These are phyloP conservation scores for Penaeus indicus DNA, from an alignment of 1,140 invertebrate genomes.

Conservation along the genomic window DNA sequence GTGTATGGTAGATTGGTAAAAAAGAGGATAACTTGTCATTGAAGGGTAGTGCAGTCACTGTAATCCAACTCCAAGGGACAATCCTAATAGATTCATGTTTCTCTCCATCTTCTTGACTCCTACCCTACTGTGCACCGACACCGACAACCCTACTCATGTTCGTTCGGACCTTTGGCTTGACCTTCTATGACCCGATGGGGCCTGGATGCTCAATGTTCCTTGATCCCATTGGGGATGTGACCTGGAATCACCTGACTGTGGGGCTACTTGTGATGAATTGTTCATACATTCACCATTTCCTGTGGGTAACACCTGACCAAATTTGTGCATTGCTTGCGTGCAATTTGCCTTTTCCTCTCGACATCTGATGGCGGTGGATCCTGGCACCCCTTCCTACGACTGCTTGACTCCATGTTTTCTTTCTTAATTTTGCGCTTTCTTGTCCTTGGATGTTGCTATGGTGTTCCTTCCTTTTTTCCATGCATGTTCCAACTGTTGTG, in stretches of 20 bases:
- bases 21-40: not conserved
- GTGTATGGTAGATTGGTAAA: no score
- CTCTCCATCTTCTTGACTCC: not conserved
- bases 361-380: no score
- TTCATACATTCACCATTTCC: constrained; percentile 20
- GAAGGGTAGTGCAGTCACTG: not conserved
- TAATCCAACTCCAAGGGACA: not conserved
- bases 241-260: not conserved
- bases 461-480: no score
- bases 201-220: constrained; percentile 21
- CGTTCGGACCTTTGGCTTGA: constrained; percentile 8
- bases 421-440: no score
- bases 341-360: not conserved
- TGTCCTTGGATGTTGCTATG: no score
- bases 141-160: not conserved
- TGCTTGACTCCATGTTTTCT: no score
- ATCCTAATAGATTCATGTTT: not conserved
- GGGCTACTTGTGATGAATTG: not conserved
- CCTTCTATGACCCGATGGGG: constrained; percentile 22
- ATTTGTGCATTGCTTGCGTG: constrained; percentile 1
- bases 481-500: no score
- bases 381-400: no score
- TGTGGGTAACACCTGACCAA: constrained; percentile 40
- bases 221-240: constrained; percentile 23
- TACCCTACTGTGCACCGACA: not conserved